phyloP scores from a whole-genome alignment of 2,888 invertebrate genomes.

The Papilio gigon region DNA sequence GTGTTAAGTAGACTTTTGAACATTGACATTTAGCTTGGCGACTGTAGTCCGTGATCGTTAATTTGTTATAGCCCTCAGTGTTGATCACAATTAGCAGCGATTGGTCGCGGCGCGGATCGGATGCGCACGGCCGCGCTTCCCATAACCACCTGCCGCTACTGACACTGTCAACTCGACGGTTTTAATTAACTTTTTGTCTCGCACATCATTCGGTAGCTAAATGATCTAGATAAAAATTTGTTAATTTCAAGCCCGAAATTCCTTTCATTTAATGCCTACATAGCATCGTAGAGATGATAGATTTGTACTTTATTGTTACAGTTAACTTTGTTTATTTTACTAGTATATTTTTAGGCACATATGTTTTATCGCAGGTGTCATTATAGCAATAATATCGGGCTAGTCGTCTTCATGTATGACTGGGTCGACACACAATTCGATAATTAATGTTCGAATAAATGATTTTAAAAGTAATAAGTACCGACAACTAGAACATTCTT shows the following conservation, averaged over 20 bases:
- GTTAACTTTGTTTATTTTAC: neutral
- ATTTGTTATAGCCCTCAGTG: slow-evolving; percentile 43
- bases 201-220: slow-evolving; percentile 46
- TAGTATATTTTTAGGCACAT: neutral
- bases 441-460: slow-evolving; percentile 20
- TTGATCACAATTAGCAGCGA: slow-evolving; percentile 75
- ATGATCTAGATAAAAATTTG: neutral
- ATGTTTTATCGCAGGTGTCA: too few species aligned
- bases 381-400: neutral
- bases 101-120: slow-evolving; percentile 74
- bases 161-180: slow-evolving; percentile 51
- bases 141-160: slow-evolving; percentile 67
- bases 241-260: neutral
- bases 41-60: slow-evolving; percentile 12
- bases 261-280: neutral
- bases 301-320: neutral
- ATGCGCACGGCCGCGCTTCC: slow-evolving; percentile 81
- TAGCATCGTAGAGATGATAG: neutral
- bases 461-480: slow-evolving; percentile 18
- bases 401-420: slow-evolving; percentile 15
- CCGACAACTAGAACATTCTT: slow-evolving; percentile 59
- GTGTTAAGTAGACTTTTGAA: neutral
- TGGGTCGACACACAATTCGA: slow-evolving; percentile 9
- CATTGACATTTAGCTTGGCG: neutral
- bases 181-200: slow-evolving; percentile 80